phyloP scores from a whole-genome alignment of 1,140 invertebrate genomes.

The Papilio glaucus region DNA sequence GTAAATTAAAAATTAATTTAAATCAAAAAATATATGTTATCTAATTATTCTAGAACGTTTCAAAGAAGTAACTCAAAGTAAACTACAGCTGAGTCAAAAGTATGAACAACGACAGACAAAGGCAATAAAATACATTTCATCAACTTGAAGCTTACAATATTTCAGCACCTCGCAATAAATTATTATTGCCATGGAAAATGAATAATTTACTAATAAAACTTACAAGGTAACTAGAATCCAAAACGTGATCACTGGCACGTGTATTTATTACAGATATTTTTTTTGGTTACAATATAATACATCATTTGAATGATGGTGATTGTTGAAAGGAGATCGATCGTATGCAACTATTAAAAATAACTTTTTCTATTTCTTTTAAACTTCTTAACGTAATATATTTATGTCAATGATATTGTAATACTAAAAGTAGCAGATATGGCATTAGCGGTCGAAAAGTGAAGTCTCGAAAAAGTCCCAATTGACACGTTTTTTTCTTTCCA shows the following conservation, averaged over 20 bases:
- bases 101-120: neutral
- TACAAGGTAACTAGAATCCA: neutral
- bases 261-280: neutral
- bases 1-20: too few species aligned
- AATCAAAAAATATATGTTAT: too few species aligned
- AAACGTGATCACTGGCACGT: neutral
- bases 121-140: neutral
- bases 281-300: neutral
- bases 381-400: too few species aligned
- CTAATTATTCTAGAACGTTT: neutral
- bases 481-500: too few species aligned
- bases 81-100: neutral
- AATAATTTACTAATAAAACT: neutral
- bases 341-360: too few species aligned
- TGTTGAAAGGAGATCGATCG: too few species aligned
- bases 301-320: too few species aligned
- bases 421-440: too few species aligned
- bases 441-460: too few species aligned
- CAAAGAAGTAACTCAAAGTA: conserved; percentile 5
- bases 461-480: too few species aligned
- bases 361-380: too few species aligned
- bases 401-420: too few species aligned
- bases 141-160: neutral
- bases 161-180: neutral
- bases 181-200: neutral